phyloP scores from a whole-genome alignment of 2,797 vertebrate genomes.

The Gallinago nigripennis region DNA sequence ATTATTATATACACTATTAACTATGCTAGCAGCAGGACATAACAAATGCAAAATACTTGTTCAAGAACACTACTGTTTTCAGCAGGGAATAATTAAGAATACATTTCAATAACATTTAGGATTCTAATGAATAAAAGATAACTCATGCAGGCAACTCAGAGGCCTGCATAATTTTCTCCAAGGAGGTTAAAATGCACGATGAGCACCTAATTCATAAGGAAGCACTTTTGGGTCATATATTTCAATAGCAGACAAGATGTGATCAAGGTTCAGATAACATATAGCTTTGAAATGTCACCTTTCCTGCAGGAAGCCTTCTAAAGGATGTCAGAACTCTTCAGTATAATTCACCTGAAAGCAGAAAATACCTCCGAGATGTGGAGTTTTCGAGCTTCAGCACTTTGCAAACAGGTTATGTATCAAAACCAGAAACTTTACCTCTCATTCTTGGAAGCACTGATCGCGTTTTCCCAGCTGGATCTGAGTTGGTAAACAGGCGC shows the following conservation, averaged over 20 bases:
- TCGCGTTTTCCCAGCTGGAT: constrained; percentile 7
- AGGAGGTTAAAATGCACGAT: constrained; percentile 53
- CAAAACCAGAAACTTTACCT: neutral
- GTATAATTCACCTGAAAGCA: neutral
- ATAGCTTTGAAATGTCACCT: constrained; percentile 11
- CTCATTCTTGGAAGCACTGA: neutral
- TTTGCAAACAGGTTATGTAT: neutral
- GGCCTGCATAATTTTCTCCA: constrained; percentile 62
- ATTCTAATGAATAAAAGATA: constrained; percentile 75
- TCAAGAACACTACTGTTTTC: constrained; percentile 61
- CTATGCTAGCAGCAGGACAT: constrained; percentile 58
- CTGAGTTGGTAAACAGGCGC: neutral
- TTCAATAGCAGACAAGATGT: constrained; percentile 35
- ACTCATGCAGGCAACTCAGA: constrained; percentile 24
- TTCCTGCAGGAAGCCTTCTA: constrained; percentile 13
- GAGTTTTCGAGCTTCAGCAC: neutral
- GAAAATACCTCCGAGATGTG: neutral
- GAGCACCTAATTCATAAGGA: constrained; percentile 35
- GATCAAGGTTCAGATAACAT: constrained; percentile 19
- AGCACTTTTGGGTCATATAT: constrained; percentile 34
- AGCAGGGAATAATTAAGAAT: constrained; percentile 70
- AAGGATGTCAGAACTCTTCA: constrained; percentile 7
- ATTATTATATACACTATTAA: constrained; percentile 67
- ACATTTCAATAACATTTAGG: constrained; percentile 72
- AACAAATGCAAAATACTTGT: constrained; percentile 67